Conservation (phyloP, 2,797 vertebrate genomes). For the Rhincodon typus region DNA sequence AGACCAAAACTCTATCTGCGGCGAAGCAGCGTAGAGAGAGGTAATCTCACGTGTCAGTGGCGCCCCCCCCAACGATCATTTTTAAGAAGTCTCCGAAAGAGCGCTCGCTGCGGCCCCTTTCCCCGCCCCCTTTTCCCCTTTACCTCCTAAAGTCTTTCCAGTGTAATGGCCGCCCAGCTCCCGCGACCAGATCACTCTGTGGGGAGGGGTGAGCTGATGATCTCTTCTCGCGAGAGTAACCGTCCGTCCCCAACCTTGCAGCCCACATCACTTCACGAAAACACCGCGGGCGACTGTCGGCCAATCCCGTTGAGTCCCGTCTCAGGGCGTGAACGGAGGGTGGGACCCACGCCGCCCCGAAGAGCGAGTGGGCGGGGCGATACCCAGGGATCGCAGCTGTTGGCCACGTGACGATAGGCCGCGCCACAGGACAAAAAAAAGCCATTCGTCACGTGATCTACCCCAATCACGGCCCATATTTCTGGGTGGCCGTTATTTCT, state of each 20-base stretch:
- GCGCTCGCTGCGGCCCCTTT: not conserved
- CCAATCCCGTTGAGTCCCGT: not conserved
- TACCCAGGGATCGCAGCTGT: not conserved
- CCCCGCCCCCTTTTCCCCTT: not conserved
- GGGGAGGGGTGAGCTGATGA: not conserved
- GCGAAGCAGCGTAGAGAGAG: too few relatives aligned
- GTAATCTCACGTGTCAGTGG: too few relatives aligned
- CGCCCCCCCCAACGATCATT: too few relatives aligned
- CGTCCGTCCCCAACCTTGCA: too few relatives aligned
- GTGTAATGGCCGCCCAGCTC: constrained; percentile 8
- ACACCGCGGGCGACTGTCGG: not conserved
- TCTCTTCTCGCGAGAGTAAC: not conserved
- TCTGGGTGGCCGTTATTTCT: not conserved
- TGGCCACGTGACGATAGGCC: not conserved
- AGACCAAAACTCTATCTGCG: too few relatives aligned
- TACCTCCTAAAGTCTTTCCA: constrained; percentile 24
- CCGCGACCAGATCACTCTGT: not conserved
- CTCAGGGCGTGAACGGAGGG: too few relatives aligned
- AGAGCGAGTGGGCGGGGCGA: not conserved
- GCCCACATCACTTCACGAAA: too few relatives aligned
- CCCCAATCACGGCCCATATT: not conserved
- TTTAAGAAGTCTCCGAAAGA: not conserved
- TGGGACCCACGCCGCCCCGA: too few relatives aligned
- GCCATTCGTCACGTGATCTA: not conserved
- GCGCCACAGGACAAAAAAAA: too few relatives aligned